These are phyloP conservation scores for Eupsittula cactorum DNA, from an alignment of 2,113 vertebrate genomes.

Conservation along the genomic window DNA sequence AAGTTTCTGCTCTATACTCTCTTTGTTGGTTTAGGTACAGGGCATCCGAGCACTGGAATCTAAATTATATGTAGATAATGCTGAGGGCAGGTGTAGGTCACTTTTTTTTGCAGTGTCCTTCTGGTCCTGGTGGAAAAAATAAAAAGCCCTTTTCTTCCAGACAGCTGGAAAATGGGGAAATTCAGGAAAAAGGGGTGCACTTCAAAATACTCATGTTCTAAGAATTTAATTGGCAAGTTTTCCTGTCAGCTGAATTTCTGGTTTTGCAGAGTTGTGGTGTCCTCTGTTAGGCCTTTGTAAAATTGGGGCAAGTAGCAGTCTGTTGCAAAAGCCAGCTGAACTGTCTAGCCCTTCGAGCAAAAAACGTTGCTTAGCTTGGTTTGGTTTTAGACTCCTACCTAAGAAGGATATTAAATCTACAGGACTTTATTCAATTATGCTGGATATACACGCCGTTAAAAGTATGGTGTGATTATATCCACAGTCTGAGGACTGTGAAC, in stretches of 20 bases:
- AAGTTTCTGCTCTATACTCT: background rate
- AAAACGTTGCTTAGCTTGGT: background rate
- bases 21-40: background rate
- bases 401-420: background rate
- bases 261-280: rapidly evolving
- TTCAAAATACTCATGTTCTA: background rate
- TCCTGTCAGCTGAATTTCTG: background rate
- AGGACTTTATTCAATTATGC: background rate
- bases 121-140: background rate
- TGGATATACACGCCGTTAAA: background rate
- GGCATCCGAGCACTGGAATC: background rate
- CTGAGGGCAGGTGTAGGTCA: background rate
- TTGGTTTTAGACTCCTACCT: background rate
- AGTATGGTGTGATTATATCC: background rate
- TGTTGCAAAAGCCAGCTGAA: background rate
- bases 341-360: background rate
- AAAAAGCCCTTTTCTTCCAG: background rate
- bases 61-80: background rate
- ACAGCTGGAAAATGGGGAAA: background rate
- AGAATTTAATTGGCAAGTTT: background rate
- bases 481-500: background rate
- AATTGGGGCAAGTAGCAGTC: background rate
- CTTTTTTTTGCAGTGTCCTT: background rate
- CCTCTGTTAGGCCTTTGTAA: background rate
- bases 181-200: background rate